Base-by-base conservation (phyloP, 2,113 vertebrate species). In the Eupsittula cactorum region DNA sequence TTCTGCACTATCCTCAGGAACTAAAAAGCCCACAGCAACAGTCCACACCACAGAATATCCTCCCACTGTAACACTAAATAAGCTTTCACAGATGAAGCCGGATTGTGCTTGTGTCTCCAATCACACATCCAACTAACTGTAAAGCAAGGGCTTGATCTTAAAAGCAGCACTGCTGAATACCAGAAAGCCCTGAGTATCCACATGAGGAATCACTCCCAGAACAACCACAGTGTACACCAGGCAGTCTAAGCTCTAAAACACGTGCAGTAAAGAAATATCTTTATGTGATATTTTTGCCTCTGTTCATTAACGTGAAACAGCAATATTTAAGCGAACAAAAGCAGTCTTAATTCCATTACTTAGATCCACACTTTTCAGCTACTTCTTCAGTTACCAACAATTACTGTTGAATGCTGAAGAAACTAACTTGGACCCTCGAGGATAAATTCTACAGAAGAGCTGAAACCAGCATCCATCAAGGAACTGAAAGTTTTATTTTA, bases 171-270 rank as follows among this genome's bases (percentile, higher is more conserved):
- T 42, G 27, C 15, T 70, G 16, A 69, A 70, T 31, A 44, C 6
- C 20, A 50, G 7, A 57, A 46, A 35, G 21, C 37, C 65, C 24
- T 0, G 1, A 77, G 27, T 2, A 57, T 8, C 49, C 2, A 0
- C 47, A 17, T 2, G 1, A 13, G 79, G 76, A 79, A 71, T 44
- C 68, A 57, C 16, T 13, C n/a, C 33, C 49, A 67, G 53, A 37
- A 47, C 21, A 31, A n/a, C 1, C 11, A 11, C 1, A 46, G 21
- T 1, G 6, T 14, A 63, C 52, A 59, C 33, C 63, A 25, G 1
- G 2, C 28, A 29, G 24, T 9, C 37, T 52, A 47, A 73, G n/a
- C 50, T 82, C 69, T 52, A 46, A 71, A 49, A 41, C 5, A 49
- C 0, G 1, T 11, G 13, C 2, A 52, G 5, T 27, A 62, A 86